Base-by-base conservation (phyloP, 2,797 vertebrate species). In the Gephyroberyx darwinii region DNA sequence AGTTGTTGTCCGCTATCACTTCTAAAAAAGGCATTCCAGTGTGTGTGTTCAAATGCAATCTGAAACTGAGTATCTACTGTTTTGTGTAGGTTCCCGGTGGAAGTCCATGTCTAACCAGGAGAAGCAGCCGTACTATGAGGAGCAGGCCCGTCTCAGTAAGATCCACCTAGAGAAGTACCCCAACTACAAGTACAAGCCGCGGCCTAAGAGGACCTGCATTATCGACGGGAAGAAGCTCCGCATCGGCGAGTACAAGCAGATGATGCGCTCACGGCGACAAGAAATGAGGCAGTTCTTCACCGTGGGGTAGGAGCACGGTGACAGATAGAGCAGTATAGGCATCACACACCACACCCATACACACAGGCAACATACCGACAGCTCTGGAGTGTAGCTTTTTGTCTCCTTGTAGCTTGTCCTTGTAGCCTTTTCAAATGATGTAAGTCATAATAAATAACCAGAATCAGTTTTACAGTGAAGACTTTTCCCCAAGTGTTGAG, bases 201-300 rank as follows among this genome's bases (percentile, higher is more conserved):
- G 98, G 88, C 98, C 98, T 74, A 99, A 99, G 87, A 97, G 98
- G 86, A 99, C 98, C 90, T 99, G 98, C 93, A 99, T 99, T 58
- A 98, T 99, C 35, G 98, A 99, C 17, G 98, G 98, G 22, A 99
- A 99, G 88, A 99, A 99, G 78, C 93, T 99, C 60, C 96, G 98
- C 64, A 99, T 99, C 50, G 96, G 98, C 53, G 98, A 99, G 86
- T 99, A 99, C 92, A 99, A 99, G 89, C 98, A 99, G 86, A 95
- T 99, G 93, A 99, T 99, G 98, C 96, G 98, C 85, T 98, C 97
- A 86, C 94, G 98, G 85, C 93, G 98, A 76, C 98, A 99, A 90
- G 98, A 99, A 91, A 99, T 99, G 98, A 96, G 98, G 88, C 98
- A 99, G 93, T 99, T 99, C 93, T 99, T 99, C 91, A 99, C 96